Evolutionary conservation across 2,888 invertebrate species (phyloP).

Genomic region (Dynastes tityus): DNA sequence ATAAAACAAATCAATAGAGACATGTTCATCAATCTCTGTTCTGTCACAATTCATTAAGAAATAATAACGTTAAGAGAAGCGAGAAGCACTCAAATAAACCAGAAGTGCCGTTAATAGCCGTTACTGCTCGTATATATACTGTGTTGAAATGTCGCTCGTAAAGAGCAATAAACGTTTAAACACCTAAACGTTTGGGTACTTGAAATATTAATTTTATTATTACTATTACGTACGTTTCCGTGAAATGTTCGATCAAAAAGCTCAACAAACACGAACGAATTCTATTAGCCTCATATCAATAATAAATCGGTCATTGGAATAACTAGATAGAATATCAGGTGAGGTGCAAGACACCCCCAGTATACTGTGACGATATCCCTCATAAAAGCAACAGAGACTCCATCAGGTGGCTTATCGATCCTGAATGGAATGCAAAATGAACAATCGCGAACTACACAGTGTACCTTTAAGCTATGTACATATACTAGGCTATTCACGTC

Average conservation of each 20-base stretch:
- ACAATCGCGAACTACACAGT: neutral
- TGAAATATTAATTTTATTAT: conserved; percentile 51
- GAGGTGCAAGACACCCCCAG: neutral
- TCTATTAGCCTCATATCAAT: neutral
- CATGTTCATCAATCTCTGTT: conserved; percentile 2
- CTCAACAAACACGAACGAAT: neutral
- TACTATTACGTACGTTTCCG: conserved; percentile 15
- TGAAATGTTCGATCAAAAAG: neutral
- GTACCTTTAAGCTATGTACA: neutral
- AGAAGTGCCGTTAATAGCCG: conserved; percentile 14
- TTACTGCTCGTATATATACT: neutral
- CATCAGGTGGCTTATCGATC: conserved; percentile 18
- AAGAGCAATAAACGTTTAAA: conserved; percentile 8
- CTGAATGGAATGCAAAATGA: conserved; percentile 5
- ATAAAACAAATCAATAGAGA: neutral
- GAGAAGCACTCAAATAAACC: neutral
- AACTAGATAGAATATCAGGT: neutral
- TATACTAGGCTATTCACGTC: too few species aligned
- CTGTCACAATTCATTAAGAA: conserved; percentile 26
- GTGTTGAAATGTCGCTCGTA: conserved; percentile 21
- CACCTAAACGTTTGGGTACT: conserved; percentile 52
- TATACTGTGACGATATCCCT: neutral
- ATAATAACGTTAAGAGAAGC: conserved; percentile 4
- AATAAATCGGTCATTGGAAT: neutral
- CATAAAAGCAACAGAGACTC: neutral